phyloP scores from a whole-genome alignment of 2,888 invertebrate genomes.

The Phlogophora meticulosa region DNA sequence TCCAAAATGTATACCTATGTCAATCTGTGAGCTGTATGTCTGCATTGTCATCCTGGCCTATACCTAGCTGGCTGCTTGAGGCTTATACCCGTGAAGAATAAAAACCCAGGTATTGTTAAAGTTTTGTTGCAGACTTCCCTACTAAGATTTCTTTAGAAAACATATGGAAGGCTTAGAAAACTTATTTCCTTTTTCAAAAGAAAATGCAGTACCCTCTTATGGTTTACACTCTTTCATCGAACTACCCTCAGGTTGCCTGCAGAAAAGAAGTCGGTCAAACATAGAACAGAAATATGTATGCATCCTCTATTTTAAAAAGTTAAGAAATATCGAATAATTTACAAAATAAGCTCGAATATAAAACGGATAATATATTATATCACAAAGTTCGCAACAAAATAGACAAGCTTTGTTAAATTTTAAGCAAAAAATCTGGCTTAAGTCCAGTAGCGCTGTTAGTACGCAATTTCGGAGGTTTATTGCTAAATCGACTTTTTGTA shows the following conservation, averaged over 20 bases:
- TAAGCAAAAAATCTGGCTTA: constrained; percentile 52
- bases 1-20: background rate
- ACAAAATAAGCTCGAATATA: constrained; percentile 20
- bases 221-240: constrained; percentile 28
- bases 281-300: constrained; percentile 14
- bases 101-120: background rate
- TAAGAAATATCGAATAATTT: constrained; percentile 21
- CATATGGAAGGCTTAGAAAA: constrained; percentile 7
- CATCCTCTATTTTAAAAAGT: constrained; percentile 8
- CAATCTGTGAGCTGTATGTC: too few species aligned
- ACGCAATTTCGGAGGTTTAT: constrained; percentile 56
- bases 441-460: constrained; percentile 50
- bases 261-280: constrained; percentile 28
- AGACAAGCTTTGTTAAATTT: constrained; percentile 49
- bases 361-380: constrained; percentile 23
- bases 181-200: background rate
- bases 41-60: too few species aligned
- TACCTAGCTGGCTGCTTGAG: too few species aligned
- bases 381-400: constrained; percentile 30
- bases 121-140: background rate
- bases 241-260: constrained; percentile 15
- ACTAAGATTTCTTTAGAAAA: background rate
- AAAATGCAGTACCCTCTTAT: constrained; percentile 1
- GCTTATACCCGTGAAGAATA: background rate
- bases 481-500: constrained; percentile 54